These are phyloP conservation scores for Sebastes goodei DNA, from an alignment of 2,797 vertebrate genomes.

Conservation along the genomic window DNA sequence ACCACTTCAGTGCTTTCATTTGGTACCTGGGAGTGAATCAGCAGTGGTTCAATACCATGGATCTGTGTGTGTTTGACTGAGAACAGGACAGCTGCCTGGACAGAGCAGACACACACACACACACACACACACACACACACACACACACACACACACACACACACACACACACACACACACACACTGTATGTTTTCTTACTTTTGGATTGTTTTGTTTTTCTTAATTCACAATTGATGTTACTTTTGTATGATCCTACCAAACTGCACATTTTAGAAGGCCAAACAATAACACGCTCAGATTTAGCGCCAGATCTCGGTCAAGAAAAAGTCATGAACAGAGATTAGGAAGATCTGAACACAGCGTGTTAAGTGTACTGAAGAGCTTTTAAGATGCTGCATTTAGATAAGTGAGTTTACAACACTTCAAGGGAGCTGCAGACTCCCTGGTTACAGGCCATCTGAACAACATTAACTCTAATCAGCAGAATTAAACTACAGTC, in stretches of 20 bases:
- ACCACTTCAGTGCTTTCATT: slow-evolving; percentile 68
- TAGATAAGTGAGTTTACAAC: neutral
- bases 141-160: too few relatives aligned
- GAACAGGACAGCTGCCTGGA: neutral
- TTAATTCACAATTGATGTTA: neutral
- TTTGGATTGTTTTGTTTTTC: neutral
- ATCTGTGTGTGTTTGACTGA: slow-evolving; percentile 24
- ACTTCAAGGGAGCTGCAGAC: neutral
- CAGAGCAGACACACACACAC: neutral
- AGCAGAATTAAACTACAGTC: slow-evolving; percentile 11
- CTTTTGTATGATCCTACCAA: neutral
- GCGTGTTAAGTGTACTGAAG: neutral
- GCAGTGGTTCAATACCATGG: slow-evolving; percentile 59
- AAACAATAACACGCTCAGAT: neutral
- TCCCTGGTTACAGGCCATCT: neutral
- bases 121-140: too few relatives aligned
- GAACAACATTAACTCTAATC: slow-evolving; percentile 19
- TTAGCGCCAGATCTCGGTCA: neutral
- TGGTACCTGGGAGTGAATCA: slow-evolving; percentile 64
- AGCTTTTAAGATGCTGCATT: neutral
- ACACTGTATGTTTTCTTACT: neutral
- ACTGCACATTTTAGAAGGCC: neutral
- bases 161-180: neutral
- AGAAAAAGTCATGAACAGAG: neutral
- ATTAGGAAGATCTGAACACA: neutral